These are phyloP conservation scores for Antheraea assamensis DNA, from an alignment of 2,888 invertebrate species.

Conservation along the genomic window DNA sequence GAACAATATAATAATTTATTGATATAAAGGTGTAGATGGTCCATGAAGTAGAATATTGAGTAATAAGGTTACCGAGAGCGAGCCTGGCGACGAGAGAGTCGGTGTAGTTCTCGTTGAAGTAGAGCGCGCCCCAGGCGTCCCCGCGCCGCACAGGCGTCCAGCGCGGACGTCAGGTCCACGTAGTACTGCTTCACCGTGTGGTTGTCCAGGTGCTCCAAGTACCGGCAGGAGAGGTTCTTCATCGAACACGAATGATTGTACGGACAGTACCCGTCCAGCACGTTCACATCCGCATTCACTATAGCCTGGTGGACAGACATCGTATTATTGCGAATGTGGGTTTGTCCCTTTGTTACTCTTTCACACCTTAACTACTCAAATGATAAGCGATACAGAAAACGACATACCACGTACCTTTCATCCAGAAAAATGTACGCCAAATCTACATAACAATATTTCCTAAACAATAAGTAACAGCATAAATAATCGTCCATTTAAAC, in stretches of 20 bases:
- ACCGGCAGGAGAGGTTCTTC: slow-evolving; percentile 89
- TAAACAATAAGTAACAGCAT: too few relatives aligned
- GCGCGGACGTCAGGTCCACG: slow-evolving; percentile 84
- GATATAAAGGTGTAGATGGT: too few relatives aligned
- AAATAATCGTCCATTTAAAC: too few relatives aligned
- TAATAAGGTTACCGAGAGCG: slow-evolving; percentile 76
- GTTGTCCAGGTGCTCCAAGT: slow-evolving; percentile 88
- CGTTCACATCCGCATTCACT: slow-evolving; percentile 72
- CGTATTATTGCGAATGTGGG: too few relatives aligned
- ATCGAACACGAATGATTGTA: slow-evolving; percentile 86
- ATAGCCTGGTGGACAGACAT: slow-evolving; percentile 57
- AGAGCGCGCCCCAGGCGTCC: slow-evolving; percentile 93
- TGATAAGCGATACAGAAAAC: too few relatives aligned
- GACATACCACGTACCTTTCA: too few relatives aligned
- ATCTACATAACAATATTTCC: too few relatives aligned
- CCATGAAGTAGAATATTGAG: too few relatives aligned
- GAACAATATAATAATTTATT: too few relatives aligned
- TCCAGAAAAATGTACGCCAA: too few relatives aligned
- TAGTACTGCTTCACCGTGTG: slow-evolving; percentile 86
- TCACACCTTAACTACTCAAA: too few relatives aligned
- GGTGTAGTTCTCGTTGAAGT: slow-evolving; percentile 95
- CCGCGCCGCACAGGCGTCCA: slow-evolving; percentile 88
- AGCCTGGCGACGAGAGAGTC: slow-evolving; percentile 92
- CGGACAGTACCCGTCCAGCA: slow-evolving; percentile 76
- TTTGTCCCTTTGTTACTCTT: too few relatives aligned